Conservation (phyloP, 2,888 invertebrate species). For the Noctua comes region DNA sequence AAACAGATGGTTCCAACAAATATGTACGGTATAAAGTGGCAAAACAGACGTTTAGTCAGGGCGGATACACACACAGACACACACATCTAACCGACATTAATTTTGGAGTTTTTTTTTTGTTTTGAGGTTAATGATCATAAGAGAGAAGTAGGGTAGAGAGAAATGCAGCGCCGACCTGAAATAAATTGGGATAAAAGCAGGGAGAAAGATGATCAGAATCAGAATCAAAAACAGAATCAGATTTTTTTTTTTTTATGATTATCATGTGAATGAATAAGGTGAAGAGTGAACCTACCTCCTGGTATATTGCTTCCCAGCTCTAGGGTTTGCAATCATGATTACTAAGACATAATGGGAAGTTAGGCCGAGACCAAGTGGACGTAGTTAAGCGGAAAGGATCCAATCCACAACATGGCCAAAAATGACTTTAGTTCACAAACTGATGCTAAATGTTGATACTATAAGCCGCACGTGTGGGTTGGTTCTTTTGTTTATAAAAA, state of each 20-base stretch:
- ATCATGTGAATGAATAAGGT: background rate
- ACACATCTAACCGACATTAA: conserved; percentile 29
- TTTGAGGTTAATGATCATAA: background rate
- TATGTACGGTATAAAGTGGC: conserved; percentile 73
- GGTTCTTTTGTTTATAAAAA: too few relatives aligned
- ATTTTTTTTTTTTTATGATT: too few relatives aligned
- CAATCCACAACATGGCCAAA: too few relatives aligned
- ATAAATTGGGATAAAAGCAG: background rate
- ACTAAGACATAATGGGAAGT: background rate
- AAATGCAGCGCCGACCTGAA: background rate
- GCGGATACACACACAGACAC: conserved; percentile 36
- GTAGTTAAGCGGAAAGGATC: too few relatives aligned
- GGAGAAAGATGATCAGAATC: background rate
- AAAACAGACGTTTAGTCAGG: conserved; percentile 61
- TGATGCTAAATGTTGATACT: too few relatives aligned
- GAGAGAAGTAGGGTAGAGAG: background rate
- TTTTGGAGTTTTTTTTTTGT: conserved; percentile 16
- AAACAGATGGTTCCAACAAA: conserved; percentile 85
- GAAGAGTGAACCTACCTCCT: background rate
- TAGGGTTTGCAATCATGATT: background rate
- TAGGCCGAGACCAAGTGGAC: too few relatives aligned
- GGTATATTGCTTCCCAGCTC: background rate
- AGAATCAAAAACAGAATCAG: too few relatives aligned
- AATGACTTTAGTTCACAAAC: too few relatives aligned
- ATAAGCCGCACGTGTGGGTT: too few relatives aligned